These are phyloP conservation scores for Ostrea denselamellosa DNA, from an alignment of 1,140 invertebrate species.

Conservation along the genomic window DNA sequence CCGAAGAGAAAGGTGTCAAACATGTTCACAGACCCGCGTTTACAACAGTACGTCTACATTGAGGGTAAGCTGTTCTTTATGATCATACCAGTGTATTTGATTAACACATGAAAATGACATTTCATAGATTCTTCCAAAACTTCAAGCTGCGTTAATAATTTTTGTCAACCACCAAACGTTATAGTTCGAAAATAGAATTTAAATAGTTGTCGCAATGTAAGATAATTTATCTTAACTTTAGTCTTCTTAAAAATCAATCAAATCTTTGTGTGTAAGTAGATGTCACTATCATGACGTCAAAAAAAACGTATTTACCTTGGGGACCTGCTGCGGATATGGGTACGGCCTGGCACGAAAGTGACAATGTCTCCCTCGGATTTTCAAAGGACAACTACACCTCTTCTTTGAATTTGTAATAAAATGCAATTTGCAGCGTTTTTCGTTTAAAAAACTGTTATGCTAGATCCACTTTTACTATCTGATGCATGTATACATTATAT, in stretches of 20 bases:
- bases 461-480: too few species aligned
- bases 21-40: constrained; percentile 49
- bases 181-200: background rate
- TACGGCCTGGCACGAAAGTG: too few species aligned
- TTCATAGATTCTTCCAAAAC: background rate
- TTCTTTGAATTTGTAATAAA: background rate
- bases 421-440: background rate
- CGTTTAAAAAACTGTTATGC: background rate
- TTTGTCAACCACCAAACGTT: background rate
- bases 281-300: background rate
- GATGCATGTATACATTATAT: background rate
- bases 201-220: background rate
- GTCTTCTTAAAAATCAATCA: too few species aligned
- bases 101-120: background rate
- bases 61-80: constrained; percentile 49
- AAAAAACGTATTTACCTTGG: background rate
- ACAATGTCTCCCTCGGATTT: too few species aligned
- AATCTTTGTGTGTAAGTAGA: too few species aligned
- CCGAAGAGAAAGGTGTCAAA: constrained; percentile 4
- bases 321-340: too few species aligned
- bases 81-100: background rate
- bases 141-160: background rate
- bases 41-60: constrained; percentile 53
- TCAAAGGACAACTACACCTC: too few species aligned
- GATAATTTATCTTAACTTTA: background rate